Evolutionary conservation across 1,140 invertebrate genomes (phyloP), one percentile per base, ranked within the genome.

Genomic region (Drosophila persimilis): DNA sequence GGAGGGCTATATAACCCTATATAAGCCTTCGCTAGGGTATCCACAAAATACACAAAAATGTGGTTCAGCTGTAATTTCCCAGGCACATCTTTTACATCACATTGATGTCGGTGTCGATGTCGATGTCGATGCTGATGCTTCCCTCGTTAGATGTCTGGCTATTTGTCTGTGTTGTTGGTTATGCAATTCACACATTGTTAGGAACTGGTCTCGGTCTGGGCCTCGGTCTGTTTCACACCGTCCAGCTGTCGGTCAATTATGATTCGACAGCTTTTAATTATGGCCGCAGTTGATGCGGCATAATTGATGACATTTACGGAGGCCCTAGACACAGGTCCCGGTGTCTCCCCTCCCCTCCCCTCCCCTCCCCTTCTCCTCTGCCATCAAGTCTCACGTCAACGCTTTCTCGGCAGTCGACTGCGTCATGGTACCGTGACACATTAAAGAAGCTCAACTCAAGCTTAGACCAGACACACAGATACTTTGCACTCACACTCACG

Each of bases 181-280:
- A 85, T 86, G 80, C 81, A 85, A 85, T 85, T 86, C 53, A 81
- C 80, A 81, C 78, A 88, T 88, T 81, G 74, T 86, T 83, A 75
- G 73, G 66, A 74, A 63, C 47, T 47, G 52, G 35, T 26, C 26
- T 54, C 43, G 45, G 47, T 52, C 53, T 47, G 48, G n/a, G 15
- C 48, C 15, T 45, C 22, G 15, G 9, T 13, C 13, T 54, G 39
- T 15, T 39, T 48, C 22, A 31, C 46, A 51, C 24, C 44, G 57
- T 47, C 26, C 22, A 73, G 46, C 54, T 17, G 71, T 52, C 64
- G 52, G 62, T 69, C 83, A 81, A 78, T 86, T 88, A 88, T 88
- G 60, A 76, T 73, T 78, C 79, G 83, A 88, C 83, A 76, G 83
- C 75, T 73, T 86, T 88, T 88, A 88, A 86, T 86, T 88, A 78